These are phyloP conservation scores for Limonius californicus DNA, from an alignment of 1,140 invertebrate species.

Conservation along the genomic window DNA sequence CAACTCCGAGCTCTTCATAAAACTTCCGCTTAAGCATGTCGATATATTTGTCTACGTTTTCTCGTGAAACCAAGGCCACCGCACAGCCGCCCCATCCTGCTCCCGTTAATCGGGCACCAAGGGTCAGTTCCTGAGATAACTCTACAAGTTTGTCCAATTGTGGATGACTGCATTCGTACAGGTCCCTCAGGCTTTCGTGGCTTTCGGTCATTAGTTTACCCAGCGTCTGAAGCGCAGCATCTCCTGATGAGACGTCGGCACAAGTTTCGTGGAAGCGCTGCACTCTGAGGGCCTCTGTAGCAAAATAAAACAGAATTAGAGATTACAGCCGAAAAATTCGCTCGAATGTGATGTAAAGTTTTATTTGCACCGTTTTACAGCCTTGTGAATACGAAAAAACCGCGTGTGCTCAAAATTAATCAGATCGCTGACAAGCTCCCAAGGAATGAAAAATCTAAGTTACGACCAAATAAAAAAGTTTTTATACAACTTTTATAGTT, in stretches of 20 bases:
- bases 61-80: constrained; percentile 73
- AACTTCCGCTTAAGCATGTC: constrained; percentile 66
- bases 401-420: too few species aligned
- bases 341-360: too few species aligned
- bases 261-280: constrained; percentile 69
- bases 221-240: constrained; percentile 57
- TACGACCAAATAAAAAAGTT: too few species aligned
- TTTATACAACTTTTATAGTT: too few species aligned
- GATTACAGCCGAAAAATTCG: too few species aligned
- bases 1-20: constrained; percentile 53
- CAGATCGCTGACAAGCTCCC: too few species aligned
- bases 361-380: too few species aligned
- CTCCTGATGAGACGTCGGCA: constrained; percentile 48
- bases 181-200: constrained; percentile 76
- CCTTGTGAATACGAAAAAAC: too few species aligned
- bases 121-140: constrained; percentile 65
- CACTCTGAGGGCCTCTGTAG: constrained; percentile 76
- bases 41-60: constrained; percentile 67
- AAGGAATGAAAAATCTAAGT: too few species aligned
- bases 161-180: constrained; percentile 94
- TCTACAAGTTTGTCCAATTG: constrained; percentile 82
- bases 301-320: too few species aligned
- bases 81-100: constrained; percentile 96
- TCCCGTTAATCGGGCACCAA: constrained; percentile 89
- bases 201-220: constrained; percentile 86